Conservation (phyloP, 2,113 vertebrate genomes). For the Archocentrus centrarchus region DNA sequence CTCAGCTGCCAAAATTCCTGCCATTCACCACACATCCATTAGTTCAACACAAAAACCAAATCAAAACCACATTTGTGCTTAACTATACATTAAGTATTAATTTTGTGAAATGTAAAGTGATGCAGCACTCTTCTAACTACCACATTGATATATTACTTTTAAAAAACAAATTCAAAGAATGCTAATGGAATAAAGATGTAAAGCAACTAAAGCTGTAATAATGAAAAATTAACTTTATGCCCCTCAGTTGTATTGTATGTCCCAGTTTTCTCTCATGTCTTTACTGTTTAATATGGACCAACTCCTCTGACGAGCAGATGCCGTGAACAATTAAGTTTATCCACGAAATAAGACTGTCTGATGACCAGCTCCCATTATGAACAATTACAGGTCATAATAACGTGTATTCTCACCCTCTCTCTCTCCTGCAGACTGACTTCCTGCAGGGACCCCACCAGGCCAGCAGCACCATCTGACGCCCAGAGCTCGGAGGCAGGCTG, state of each 20-base stretch:
- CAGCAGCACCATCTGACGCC: constrained; percentile 94
- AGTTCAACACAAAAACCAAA: neutral
- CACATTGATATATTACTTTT: neutral
- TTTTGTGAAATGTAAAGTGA: neutral
- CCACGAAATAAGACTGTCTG: neutral
- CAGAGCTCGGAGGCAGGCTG: constrained; percentile 97
- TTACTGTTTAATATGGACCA: neutral
- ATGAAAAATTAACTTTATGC: neutral
- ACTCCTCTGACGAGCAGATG: neutral
- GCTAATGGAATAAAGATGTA: neutral
- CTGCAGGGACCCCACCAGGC: constrained; percentile 93
- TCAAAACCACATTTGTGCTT: neutral
- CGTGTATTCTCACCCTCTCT: constrained; percentile 80
- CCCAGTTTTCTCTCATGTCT: neutral
- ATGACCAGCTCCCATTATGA: neutral
- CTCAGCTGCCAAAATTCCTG: constrained; percentile 95
- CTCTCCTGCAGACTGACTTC: constrained; percentile 96
- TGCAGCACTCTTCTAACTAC: neutral
- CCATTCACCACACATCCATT: constrained; percentile 18
- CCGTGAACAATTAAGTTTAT: neutral
- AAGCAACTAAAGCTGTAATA: neutral
- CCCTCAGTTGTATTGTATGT: neutral
- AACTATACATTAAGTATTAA: neutral
- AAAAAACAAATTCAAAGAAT: neutral
- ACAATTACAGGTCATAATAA: neutral